phyloP scores from a whole-genome alignment of 2,113 vertebrate species.

The Bettongia penicillata region DNA sequence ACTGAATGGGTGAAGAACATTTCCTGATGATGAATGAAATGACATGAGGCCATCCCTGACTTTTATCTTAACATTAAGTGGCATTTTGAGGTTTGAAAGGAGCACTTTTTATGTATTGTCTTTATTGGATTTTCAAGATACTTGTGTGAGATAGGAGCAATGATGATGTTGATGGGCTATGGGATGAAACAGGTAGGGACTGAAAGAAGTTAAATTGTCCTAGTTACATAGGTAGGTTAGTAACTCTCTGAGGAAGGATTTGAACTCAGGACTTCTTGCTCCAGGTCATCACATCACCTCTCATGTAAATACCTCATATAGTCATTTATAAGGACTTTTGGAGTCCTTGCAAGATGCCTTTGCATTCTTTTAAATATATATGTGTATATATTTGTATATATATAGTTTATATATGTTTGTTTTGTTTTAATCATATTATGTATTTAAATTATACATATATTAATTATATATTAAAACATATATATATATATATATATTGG shows the following conservation, averaged over 20 bases:
- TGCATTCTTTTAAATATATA: not conserved
- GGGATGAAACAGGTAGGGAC: not conserved
- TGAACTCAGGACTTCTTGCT: not conserved
- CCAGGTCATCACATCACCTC: not conserved
- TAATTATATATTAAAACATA: too few relatives aligned
- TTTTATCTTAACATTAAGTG: not conserved
- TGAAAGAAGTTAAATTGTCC: not conserved
- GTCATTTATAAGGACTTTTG: not conserved
- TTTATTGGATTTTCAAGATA: not conserved
- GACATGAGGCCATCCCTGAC: not conserved
- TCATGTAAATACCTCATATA: not conserved
- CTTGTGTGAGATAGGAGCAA: not conserved
- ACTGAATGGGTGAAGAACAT: not conserved
- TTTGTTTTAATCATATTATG: too few relatives aligned
- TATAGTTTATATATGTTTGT: too few relatives aligned
- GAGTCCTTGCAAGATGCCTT: not conserved
- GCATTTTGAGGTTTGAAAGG: not conserved
- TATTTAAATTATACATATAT: too few relatives aligned
- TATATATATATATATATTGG: too few relatives aligned
- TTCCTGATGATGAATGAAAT: not conserved
- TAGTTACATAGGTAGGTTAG: not conserved
- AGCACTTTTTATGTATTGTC: not conserved
- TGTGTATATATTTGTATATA: too few relatives aligned
- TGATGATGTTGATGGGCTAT: not conserved
- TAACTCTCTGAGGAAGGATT: not conserved